Evolutionary conservation across 2,888 invertebrate species (phyloP).

Genomic region (Drosophila setosimentum): DNA sequence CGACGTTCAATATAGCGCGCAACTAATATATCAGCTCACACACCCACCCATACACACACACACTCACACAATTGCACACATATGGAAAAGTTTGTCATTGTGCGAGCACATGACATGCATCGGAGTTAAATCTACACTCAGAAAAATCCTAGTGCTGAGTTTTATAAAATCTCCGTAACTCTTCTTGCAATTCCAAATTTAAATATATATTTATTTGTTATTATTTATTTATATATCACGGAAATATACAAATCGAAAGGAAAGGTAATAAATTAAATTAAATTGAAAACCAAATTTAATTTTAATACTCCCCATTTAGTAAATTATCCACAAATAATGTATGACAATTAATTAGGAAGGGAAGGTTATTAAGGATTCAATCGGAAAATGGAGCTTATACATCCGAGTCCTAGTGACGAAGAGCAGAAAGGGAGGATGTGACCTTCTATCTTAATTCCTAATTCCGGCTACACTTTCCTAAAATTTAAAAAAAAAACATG

Average conservation of each 20-base stretch:
- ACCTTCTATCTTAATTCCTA: background rate
- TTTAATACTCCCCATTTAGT: background rate
- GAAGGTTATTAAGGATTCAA: background rate
- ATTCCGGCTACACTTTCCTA: background rate
- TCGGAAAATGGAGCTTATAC: background rate
- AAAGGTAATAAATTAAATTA: background rate
- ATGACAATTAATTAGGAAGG: background rate
- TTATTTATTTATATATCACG: background rate
- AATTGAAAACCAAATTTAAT: background rate
- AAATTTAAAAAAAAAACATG: too few species aligned
- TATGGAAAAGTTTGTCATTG: constrained; percentile 67
- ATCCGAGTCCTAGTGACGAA: background rate
- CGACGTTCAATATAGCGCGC: constrained; percentile 64
- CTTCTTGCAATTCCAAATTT: background rate
- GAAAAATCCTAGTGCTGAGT: background rate
- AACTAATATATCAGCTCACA: constrained; percentile 64
- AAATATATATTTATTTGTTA: background rate
- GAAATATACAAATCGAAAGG: background rate
- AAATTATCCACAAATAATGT: background rate
- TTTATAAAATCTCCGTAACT: background rate
- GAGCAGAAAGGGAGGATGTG: background rate
- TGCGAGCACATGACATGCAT: constrained; percentile 77
- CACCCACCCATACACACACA: constrained; percentile 10
- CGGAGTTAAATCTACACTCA: constrained; percentile 30
- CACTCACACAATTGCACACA: constrained; percentile 19